Evolutionary conservation across 2,797 vertebrate species (phyloP).

Genomic region (Brachyrhaphis roseni): DNA sequence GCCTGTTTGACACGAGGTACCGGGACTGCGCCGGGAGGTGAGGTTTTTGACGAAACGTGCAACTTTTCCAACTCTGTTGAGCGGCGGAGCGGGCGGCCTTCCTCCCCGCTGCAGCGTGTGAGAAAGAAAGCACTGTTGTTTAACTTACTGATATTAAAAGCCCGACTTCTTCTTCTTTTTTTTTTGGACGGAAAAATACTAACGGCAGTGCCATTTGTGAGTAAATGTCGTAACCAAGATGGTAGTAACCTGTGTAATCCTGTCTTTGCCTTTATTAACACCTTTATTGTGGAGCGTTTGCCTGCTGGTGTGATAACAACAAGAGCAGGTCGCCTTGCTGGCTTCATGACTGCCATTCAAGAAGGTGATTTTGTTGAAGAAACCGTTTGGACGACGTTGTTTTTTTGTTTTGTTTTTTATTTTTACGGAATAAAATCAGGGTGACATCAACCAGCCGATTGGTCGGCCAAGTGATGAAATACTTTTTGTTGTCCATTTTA

Average conservation of each 20-base stretch:
- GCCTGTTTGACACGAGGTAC: slow-evolving; percentile 32
- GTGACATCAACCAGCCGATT: slow-evolving; percentile 31
- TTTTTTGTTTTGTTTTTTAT: too few species aligned
- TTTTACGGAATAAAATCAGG: neutral
- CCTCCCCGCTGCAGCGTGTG: slow-evolving; percentile 32
- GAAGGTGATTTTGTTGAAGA: neutral
- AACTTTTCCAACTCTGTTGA: slow-evolving; percentile 75
- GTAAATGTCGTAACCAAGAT: slow-evolving; percentile 1
- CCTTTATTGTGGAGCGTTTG: slow-evolving; percentile 48
- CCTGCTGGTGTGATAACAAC: slow-evolving; percentile 48
- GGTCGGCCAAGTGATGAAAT: slow-evolving; percentile 25
- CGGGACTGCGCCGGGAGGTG: slow-evolving; percentile 37
- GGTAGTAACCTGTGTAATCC: neutral
- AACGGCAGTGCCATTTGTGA: neutral
- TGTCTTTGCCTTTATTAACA: slow-evolving; percentile 45
- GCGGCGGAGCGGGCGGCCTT: slow-evolving; percentile 56
- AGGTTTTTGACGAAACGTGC: slow-evolving; percentile 53
- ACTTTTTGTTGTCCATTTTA: neutral
- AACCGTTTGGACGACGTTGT: neutral
- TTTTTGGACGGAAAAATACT: neutral
- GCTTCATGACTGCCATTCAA: neutral
- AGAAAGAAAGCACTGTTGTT: slow-evolving; percentile 43
- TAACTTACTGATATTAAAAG: slow-evolving; percentile 20
- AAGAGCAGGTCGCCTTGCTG: slow-evolving; percentile 5
- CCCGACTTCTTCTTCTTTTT: neutral